Conservation (phyloP, 2,113 vertebrate species). For the Mobula birostris region DNA sequence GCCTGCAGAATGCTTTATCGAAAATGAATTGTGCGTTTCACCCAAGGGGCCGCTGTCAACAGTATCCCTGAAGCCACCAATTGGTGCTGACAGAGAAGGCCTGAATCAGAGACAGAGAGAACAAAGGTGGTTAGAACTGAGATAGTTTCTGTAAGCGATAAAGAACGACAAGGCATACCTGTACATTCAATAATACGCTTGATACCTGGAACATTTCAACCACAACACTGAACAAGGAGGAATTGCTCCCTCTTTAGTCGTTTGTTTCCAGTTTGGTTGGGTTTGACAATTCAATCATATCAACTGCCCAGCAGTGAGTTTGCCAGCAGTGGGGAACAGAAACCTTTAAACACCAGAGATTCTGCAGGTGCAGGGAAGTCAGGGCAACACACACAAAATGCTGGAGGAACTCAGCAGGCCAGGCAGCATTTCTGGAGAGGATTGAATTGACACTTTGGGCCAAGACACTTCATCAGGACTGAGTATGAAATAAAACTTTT, state of each 20-base stretch:
- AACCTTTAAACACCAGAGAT: no score
- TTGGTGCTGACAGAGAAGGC: background rate
- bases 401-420: no score
- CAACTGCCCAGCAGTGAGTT: background rate
- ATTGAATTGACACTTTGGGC: no score
- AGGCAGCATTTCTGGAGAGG: no score
- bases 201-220: background rate
- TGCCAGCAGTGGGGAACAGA: background rate
- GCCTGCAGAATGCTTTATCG: background rate
- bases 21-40: slow-evolving; percentile 15
- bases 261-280: background rate
- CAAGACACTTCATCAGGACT: no score
- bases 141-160: no score
- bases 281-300: background rate
- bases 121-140: background rate
- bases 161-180: no score
- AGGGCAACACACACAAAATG: no score
- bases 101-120: background rate
- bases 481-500: no score
- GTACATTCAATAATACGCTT: background rate
- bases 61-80: background rate
- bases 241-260: background rate
- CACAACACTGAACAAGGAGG: background rate
- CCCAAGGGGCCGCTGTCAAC: background rate
- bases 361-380: no score